Base-by-base conservation (phyloP, 2,113 vertebrate species). In the Clarias batrachus region DNA sequence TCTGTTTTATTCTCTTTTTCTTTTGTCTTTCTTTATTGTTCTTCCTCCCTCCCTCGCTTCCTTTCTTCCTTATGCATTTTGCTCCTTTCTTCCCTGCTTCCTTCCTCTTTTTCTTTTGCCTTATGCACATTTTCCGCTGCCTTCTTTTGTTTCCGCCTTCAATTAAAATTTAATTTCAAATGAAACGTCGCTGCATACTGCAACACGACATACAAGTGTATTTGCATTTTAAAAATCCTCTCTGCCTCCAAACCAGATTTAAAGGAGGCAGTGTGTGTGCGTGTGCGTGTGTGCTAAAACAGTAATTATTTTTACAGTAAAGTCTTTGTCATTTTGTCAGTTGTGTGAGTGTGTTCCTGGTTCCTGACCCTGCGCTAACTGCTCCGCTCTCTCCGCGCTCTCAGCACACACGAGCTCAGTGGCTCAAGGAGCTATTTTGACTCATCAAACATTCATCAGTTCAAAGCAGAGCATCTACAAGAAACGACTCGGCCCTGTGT, bases 401-500 rank as follows among this genome's bases (percentile, higher is more conserved):
- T 86, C 89, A 83, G 86, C 86, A 83, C 87, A 85, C 63, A 70
- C 85, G 91, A 92, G 90, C 92, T 92, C 89, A 90, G 86, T 87
- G 89, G 89, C 85, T 89, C 90, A 88, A 81, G 83, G 85, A 87
- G 84, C 91, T 91, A 94, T 94, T 94, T 93, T 86, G 86, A 68
- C 89, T 95, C 93, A 95, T 95, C 91, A 94, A 95, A 94, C 89
- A 94, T 95, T 94, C 87, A 95, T 92, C 70, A 63, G 84, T 90
- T 87, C 87, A 90, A 92, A 93, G 90, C 90, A 82, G 85, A 82
- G 85, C 63, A 59, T 81, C 81, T 83, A 81, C 79, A 70, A 57
- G 85, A 88, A 88, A 85, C 60, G 56, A 37, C 86, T 65, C 59
- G 12, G 27, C 59, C 17, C 13, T 77, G 74, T 77, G 52, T 30